Conservation (phyloP, 2,888 invertebrate species). For the Sarcophaga variegata region DNA sequence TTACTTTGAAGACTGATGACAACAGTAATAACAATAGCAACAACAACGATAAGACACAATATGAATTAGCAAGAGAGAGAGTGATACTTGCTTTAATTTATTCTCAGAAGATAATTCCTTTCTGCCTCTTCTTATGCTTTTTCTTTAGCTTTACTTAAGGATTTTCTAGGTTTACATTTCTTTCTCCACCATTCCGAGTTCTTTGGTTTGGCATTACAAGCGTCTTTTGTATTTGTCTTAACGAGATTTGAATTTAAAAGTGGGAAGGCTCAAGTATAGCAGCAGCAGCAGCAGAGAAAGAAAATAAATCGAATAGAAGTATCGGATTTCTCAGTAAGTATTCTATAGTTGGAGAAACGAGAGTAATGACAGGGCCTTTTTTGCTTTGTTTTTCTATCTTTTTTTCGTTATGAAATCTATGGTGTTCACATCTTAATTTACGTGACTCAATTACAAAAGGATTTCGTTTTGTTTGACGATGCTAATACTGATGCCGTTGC, state of each 20-base stretch:
- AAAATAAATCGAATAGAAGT: constrained; percentile 6
- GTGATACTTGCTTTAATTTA: constrained; percentile 32
- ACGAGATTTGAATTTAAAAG: constrained; percentile 53
- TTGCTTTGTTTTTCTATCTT: constrained; percentile 8
- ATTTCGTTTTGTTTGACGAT: constrained; percentile 67
- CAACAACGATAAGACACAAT: constrained; percentile 26
- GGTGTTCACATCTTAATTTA: constrained; percentile 73
- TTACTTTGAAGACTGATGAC: constrained; percentile 20
- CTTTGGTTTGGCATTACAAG: background rate
- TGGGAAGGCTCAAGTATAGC: constrained; percentile 19
- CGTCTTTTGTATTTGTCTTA: constrained; percentile 22
- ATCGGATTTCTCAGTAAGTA: constrained; percentile 43
- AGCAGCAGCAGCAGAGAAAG: constrained; percentile 1
- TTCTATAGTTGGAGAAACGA: constrained; percentile 14
- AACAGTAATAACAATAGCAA: background rate
- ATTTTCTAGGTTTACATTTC: background rate
- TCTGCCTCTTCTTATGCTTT: background rate
- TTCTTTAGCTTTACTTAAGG: background rate
- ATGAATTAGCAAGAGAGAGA: constrained; percentile 51
- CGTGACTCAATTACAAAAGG: constrained; percentile 78
- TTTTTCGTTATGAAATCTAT: constrained; percentile 39
- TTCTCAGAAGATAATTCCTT: constrained; percentile 6
- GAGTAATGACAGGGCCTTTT: background rate
- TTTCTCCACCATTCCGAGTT: background rate
- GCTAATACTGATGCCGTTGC: background rate